Percentiles rank a stretch among this genome's conserved stretches.
Conservation (phyloP, 2,888 invertebrate species). For the Merodon equestris region DNA sequence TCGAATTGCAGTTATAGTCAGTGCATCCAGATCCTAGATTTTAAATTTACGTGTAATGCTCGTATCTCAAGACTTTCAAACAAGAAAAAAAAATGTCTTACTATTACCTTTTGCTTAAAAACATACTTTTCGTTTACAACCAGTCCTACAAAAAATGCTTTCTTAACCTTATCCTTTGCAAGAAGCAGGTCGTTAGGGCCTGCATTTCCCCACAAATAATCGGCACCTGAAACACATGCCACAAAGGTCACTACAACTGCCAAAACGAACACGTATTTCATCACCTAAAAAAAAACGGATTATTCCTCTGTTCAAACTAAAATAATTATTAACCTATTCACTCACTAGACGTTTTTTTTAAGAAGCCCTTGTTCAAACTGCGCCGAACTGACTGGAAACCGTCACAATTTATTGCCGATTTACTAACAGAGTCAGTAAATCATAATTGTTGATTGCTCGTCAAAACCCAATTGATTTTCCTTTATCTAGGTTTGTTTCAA, state of each 20-base stretch:
- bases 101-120: conserved; percentile 72
- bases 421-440: neutral
- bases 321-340: conserved; percentile 1
- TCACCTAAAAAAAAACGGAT: conserved; percentile 17
- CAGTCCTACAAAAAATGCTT: conserved; percentile 71
- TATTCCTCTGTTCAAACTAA: neutral
- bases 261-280: conserved; percentile 42
- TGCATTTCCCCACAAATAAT: conserved; percentile 73
- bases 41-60: neutral
- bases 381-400: neutral
- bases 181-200: conserved; percentile 71
- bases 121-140: conserved; percentile 70
- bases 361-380: conserved; percentile 16
- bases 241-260: conserved; percentile 46
- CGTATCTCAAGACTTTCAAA: neutral
- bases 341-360: conserved; percentile 10
- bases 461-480: neutral
- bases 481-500: conserved; percentile 26
- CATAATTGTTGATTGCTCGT: too few species aligned
- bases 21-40: conserved; percentile 31
- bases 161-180: conserved; percentile 72
- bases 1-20: conserved; percentile 62
- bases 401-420: conserved; percentile 33
- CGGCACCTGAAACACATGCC: conserved; percentile 68
- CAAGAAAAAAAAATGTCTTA: neutral